These are phyloP conservation scores for Macrobrachium rosenbergii DNA, from an alignment of 1,140 invertebrate species.

Conservation along the genomic window DNA sequence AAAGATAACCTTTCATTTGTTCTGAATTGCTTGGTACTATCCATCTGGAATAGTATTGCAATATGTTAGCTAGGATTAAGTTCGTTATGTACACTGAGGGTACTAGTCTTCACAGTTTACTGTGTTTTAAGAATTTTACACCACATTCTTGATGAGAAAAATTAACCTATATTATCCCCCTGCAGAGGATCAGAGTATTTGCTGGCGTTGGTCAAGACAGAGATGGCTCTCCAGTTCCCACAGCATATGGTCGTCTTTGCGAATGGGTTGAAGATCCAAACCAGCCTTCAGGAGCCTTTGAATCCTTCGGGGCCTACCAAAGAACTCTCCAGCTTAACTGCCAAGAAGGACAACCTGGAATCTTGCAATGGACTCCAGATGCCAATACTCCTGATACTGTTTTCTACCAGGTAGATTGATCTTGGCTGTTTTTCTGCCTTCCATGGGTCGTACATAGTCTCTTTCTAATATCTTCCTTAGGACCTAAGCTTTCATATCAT, in stretches of 20 bases:
- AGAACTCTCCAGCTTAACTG: slow-evolving; percentile 85
- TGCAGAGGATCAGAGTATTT: slow-evolving; percentile 83
- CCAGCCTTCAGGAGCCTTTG: slow-evolving; percentile 80
- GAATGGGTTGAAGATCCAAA: slow-evolving; percentile 85
- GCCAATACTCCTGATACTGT: slow-evolving; percentile 83
- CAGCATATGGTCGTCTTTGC: slow-evolving; percentile 84
- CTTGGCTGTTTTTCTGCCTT: too few species aligned
- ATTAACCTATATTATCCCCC: neutral
- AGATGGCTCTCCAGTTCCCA: slow-evolving; percentile 78
- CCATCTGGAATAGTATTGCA: neutral
- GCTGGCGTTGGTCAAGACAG: slow-evolving; percentile 81
- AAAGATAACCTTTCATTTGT: neutral
- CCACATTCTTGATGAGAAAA: neutral
- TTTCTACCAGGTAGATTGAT: slow-evolving; percentile 79
- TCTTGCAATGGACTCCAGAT: slow-evolving; percentile 88
- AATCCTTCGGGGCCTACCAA: slow-evolving; percentile 91
- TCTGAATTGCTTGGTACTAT: neutral
- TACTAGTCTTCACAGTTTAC: neutral
- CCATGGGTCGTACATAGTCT: too few species aligned
- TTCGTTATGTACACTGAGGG: too few species aligned
- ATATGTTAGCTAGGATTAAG: too few species aligned
- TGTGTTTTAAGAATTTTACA: too few species aligned
- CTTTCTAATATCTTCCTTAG: too few species aligned
- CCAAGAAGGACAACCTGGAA: slow-evolving; percentile 85
- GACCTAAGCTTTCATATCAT: too few species aligned